Conservation (phyloP, 2,888 invertebrate genomes). For the Nasonia oneida region DNA sequence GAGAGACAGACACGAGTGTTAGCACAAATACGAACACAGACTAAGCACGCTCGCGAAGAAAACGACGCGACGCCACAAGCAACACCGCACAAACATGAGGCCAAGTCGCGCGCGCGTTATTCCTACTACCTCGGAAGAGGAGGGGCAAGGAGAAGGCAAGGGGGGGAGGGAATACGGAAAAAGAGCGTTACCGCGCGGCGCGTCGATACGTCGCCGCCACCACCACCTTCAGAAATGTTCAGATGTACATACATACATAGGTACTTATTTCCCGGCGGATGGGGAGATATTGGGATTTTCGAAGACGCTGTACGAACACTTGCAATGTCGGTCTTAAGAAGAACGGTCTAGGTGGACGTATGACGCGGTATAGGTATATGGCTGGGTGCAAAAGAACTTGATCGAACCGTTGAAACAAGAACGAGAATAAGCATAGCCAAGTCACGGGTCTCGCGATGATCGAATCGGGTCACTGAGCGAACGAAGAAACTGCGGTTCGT, state of each 20-base stretch:
- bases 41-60: neutral
- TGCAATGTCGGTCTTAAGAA: too few species aligned
- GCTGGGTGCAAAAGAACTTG: too few species aligned
- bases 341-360: too few species aligned
- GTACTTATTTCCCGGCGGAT: neutral
- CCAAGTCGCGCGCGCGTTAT: neutral
- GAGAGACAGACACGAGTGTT: neutral
- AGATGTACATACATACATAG: neutral
- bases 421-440: too few species aligned
- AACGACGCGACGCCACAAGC: slow-evolving; percentile 15
- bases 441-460: too few species aligned
- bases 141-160: neutral
- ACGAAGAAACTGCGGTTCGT: too few species aligned
- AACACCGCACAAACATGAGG: neutral
- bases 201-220: slow-evolving; percentile 41
- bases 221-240: slow-evolving; percentile 18
- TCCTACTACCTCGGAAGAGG: neutral
- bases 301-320: neutral
- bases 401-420: too few species aligned
- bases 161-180: neutral
- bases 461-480: too few species aligned
- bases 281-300: neutral
- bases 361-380: too few species aligned
- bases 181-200: slow-evolving; percentile 32
- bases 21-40: neutral